Conservation (phyloP, 2,797 vertebrate species). For the Cetoscarus ocellatus region DNA sequence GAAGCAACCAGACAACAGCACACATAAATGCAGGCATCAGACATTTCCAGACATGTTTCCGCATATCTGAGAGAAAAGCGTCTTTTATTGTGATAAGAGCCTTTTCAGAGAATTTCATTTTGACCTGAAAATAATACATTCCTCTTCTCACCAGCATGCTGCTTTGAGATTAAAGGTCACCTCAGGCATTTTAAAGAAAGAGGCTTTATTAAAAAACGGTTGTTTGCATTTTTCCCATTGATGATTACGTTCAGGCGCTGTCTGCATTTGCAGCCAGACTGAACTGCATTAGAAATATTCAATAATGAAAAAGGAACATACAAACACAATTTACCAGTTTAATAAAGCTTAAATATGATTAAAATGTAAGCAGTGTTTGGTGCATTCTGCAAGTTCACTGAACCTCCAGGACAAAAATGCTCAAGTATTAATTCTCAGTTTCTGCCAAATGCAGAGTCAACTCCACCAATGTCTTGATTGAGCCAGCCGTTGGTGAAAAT, state of each 20-base stretch:
- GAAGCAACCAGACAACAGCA: slow-evolving; percentile 9
- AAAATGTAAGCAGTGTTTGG: slow-evolving; percentile 3
- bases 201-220: slow-evolving; percentile 71
- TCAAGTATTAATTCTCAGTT: too few species aligned
- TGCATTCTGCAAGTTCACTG: too few species aligned
- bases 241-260: slow-evolving; percentile 69
- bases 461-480: too few species aligned
- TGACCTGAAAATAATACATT: slow-evolving; percentile 73
- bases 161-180: slow-evolving; percentile 75
- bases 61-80: neutral
- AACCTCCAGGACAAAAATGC: too few species aligned
- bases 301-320: slow-evolving; percentile 35
- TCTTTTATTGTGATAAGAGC: slow-evolving; percentile 68
- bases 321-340: slow-evolving; percentile 26
- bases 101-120: slow-evolving; percentile 68
- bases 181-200: slow-evolving; percentile 64
- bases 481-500: too few species aligned
- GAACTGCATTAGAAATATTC: slow-evolving; percentile 47
- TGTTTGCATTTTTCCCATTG: slow-evolving; percentile 48
- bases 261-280: slow-evolving; percentile 52
- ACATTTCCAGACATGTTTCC: slow-evolving; percentile 10
- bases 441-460: too few species aligned
- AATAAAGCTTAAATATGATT: slow-evolving; percentile 10
- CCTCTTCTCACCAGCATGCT: slow-evolving; percentile 69
- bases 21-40: slow-evolving; percentile 30